Conservation (phyloP, 2,113 vertebrate species). For the Lucifuga dentata region DNA sequence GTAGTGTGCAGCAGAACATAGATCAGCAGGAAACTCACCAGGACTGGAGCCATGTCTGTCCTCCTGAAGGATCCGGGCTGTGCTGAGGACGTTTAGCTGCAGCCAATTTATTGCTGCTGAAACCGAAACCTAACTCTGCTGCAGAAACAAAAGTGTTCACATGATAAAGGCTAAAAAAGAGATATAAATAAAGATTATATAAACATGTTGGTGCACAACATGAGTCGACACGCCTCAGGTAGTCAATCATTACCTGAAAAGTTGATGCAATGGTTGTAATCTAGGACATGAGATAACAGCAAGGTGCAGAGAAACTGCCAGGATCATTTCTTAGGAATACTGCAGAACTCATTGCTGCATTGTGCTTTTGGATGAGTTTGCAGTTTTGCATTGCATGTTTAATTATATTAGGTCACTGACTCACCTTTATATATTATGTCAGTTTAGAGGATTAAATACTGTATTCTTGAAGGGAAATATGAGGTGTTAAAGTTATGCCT, state of each 20-base stretch:
- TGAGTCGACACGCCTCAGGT: not conserved
- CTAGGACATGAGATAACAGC: rapidly evolving
- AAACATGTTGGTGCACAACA: not conserved
- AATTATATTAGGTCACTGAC: too few relatives aligned
- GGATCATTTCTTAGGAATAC: too few relatives aligned
- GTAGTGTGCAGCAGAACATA: too few relatives aligned
- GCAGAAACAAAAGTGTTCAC: not conserved
- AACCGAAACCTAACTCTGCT: not conserved
- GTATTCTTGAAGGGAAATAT: too few relatives aligned
- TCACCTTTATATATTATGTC: too few relatives aligned
- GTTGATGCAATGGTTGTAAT: not conserved
- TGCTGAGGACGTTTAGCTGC: not conserved
- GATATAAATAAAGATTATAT: not conserved
- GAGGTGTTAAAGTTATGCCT: too few relatives aligned
- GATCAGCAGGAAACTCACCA: slow-evolving; percentile 48
- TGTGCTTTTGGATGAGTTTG: too few relatives aligned
- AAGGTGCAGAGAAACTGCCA: too few relatives aligned
- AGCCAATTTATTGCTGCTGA: not conserved
- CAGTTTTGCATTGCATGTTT: too few relatives aligned
- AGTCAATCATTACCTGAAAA: slow-evolving; percentile 22
- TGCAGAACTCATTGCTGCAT: too few relatives aligned
- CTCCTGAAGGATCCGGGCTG: not conserved
- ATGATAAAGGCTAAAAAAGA: not conserved
- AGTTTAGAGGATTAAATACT: too few relatives aligned
- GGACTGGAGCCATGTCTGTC: slow-evolving; percentile 38